Percentiles rank a stretch among this genome's conserved stretches.
Conservation (phyloP, 2,888 invertebrate genomes). For the Tiliacea citrago region DNA sequence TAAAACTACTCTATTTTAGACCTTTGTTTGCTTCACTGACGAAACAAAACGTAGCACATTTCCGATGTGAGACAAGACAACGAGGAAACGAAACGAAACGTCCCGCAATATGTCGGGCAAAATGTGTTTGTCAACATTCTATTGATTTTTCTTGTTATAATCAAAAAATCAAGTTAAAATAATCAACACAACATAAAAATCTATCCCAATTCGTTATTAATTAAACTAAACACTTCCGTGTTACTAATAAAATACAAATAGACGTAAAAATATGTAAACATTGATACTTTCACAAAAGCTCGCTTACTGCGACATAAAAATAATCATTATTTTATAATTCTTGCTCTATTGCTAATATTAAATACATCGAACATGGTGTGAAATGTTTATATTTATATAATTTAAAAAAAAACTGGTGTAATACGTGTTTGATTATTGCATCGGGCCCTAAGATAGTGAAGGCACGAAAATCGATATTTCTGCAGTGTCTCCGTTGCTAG, state of each 20-base stretch:
- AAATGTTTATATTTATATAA: slow-evolving; percentile 27
- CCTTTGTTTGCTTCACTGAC: not conserved
- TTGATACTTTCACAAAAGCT: slow-evolving; percentile 58
- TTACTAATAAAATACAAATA: slow-evolving; percentile 37
- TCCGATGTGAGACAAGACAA: slow-evolving; percentile 13
- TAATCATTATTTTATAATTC: slow-evolving; percentile 31
- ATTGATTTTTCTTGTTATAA: slow-evolving; percentile 76
- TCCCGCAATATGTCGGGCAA: slow-evolving; percentile 75
- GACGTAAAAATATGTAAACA: slow-evolving; percentile 31
- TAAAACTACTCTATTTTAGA: not conserved
- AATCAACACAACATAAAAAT: slow-evolving; percentile 36
- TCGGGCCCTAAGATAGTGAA: slow-evolving; percentile 38
- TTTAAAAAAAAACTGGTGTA: slow-evolving; percentile 5
- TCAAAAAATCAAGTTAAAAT: slow-evolving; percentile 41
- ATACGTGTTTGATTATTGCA: slow-evolving; percentile 55
- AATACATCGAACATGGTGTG: slow-evolving; percentile 11
- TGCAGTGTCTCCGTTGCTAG: slow-evolving; percentile 82
- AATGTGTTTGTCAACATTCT: slow-evolving; percentile 87
- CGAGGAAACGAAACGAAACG: slow-evolving; percentile 68
- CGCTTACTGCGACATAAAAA: slow-evolving; percentile 46
- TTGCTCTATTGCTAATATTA: slow-evolving; percentile 23
- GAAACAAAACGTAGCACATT: slow-evolving; percentile 45
- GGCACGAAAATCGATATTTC: slow-evolving; percentile 80
- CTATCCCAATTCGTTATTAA: slow-evolving; percentile 25
- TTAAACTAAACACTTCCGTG: slow-evolving; percentile 4